These are phyloP conservation scores for Falco rusticolus DNA, from an alignment of 2,797 vertebrate species.

Conservation along the genomic window DNA sequence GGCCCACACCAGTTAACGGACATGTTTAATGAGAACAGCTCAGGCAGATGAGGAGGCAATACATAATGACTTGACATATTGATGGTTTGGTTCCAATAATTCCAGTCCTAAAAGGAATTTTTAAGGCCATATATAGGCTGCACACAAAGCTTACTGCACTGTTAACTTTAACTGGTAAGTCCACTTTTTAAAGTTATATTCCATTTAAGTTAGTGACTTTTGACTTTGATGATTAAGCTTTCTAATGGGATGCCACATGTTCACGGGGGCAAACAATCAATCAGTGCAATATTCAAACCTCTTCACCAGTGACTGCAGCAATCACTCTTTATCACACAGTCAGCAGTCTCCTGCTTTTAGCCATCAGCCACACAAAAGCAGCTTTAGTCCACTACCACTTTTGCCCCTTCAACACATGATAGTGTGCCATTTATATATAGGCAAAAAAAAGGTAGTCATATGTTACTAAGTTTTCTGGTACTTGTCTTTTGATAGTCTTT, in stretches of 20 bases:
- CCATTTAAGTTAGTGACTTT: neutral
- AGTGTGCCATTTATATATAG: neutral
- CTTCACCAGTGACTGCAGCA: constrained; percentile 9
- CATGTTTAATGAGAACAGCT: neutral
- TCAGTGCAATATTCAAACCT: constrained; percentile 17
- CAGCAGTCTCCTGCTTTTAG: constrained; percentile 13
- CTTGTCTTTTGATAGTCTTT: neutral
- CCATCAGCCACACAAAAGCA: neutral
- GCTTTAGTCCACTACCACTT: neutral
- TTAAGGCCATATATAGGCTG: neutral
- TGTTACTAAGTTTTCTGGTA: neutral
- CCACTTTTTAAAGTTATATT: neutral
- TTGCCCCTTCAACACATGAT: neutral
- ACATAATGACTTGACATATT: neutral
- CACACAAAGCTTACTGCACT: neutral
- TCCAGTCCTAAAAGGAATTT: neutral
- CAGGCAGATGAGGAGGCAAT: neutral
- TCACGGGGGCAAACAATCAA: constrained; percentile 16
- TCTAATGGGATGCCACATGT: neutral
- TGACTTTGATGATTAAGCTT: constrained; percentile 24
- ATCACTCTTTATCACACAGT: constrained; percentile 11
- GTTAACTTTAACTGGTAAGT: neutral
- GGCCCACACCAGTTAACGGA: neutral
- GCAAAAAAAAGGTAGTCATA: neutral
- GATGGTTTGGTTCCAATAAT: neutral